Evolutionary conservation across 1,140 invertebrate species (phyloP).

Genomic region (Latrodectus geometricus): DNA sequence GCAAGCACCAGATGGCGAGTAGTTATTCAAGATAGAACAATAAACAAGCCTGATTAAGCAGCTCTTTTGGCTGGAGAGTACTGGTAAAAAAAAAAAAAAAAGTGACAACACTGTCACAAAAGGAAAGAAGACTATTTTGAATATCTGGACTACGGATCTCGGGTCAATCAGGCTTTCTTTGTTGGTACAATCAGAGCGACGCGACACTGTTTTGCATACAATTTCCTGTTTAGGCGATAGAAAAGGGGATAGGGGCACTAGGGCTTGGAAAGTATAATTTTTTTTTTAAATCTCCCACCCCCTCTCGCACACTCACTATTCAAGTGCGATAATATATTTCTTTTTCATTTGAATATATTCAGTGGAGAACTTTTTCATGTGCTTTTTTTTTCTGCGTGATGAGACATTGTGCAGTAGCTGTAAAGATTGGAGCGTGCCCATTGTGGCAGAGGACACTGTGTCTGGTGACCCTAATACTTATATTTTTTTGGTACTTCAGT

Average conservation of each 20-base stretch:
- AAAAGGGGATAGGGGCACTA: not conserved
- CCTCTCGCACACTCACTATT: not conserved
- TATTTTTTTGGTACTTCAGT: too few species aligned
- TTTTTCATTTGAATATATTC: not conserved
- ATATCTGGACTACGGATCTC: conserved; percentile 16
- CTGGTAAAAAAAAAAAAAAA: not conserved
- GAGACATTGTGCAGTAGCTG: too few species aligned
- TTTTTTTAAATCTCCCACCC: not conserved
- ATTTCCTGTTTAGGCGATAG: conserved; percentile 17
- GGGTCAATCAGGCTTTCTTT: conserved; percentile 30
- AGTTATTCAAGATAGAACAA: not conserved
- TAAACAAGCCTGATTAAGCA: not conserved
- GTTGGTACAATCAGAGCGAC: conserved; percentile 21
- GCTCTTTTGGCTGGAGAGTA: not conserved
- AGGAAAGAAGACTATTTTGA: not conserved
- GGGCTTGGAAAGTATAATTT: not conserved
- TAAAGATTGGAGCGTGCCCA: too few species aligned
- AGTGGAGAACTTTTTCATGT: not conserved
- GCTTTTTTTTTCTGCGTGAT: not conserved
- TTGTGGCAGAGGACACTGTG: too few species aligned
- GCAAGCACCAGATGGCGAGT: not conserved
- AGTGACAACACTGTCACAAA: not conserved
- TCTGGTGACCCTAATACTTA: too few species aligned
- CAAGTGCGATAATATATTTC: not conserved
- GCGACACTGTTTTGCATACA: conserved; percentile 20